phyloP scores from a whole-genome alignment of 2,113 vertebrate species.

The Mionectes macconnelli region DNA sequence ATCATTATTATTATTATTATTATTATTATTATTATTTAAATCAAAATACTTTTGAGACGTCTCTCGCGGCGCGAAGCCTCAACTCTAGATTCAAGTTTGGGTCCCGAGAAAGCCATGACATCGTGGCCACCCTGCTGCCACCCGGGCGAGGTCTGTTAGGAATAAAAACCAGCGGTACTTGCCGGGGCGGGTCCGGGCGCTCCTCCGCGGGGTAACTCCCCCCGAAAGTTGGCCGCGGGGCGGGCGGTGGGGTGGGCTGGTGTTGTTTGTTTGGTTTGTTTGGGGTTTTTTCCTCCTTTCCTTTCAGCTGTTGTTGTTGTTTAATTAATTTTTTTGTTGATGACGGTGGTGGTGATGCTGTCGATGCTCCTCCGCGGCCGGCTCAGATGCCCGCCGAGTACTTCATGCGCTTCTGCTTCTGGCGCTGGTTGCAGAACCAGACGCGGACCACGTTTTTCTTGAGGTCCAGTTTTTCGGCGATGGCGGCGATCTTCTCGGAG shows the following conservation, averaged over 20 bases:
- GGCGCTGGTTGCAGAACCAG: constrained; percentile 99
- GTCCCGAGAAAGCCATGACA: constrained; percentile 63
- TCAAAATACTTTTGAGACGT: constrained; percentile 80
- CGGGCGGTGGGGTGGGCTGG: neutral
- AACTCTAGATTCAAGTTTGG: constrained; percentile 75
- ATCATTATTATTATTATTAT: no score
- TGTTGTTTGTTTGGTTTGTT: neutral
- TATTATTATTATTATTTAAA: constrained; percentile 49
- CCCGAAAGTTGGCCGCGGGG: neutral
- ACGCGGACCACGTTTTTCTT: constrained; percentile 99
- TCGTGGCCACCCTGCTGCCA: constrained; percentile 70
- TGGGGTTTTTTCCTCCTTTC: neutral
- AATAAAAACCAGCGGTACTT: constrained; percentile 57
- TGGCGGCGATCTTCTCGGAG: constrained; percentile 97
- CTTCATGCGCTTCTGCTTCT: constrained; percentile 99
- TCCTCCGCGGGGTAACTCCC: neutral
- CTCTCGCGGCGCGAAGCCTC: constrained; percentile 68
- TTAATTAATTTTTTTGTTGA: neutral
- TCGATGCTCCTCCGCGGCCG: neutral
- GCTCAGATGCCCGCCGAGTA: constrained; percentile 93
- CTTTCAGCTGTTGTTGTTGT: neutral
- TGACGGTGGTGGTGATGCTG: neutral
- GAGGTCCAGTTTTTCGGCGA: constrained; percentile 97
- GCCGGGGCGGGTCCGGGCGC: constrained; percentile 36
- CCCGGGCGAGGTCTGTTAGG: neutral